These are phyloP conservation scores for Lichenostomus cassidix DNA, from an alignment of 2,113 vertebrate genomes.

Conservation along the genomic window DNA sequence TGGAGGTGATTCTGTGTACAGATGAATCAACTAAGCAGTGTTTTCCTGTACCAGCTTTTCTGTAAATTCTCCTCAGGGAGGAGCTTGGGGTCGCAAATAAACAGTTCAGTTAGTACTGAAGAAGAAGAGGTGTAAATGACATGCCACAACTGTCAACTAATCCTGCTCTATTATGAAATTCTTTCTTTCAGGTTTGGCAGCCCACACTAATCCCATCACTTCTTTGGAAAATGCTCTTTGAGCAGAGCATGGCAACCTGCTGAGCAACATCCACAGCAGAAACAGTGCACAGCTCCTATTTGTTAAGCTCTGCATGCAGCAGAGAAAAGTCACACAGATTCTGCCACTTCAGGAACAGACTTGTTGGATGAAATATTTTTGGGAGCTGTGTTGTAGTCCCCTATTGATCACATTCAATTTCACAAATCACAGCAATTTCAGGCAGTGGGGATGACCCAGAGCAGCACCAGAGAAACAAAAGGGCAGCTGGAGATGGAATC, in stretches of 20 bases:
- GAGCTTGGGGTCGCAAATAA: not conserved
- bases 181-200: not conserved
- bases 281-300: not conserved
- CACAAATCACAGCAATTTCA: not conserved
- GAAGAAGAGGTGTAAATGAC: not conserved
- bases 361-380: fast-evolving
- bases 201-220: not conserved
- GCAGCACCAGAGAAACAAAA: not conserved
- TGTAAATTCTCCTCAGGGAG: not conserved
- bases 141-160: not conserved
- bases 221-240: not conserved
- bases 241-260: not conserved
- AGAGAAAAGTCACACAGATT: not conserved
- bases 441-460: not conserved
- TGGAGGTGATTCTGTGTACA: not conserved
- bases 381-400: not conserved
- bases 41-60: not conserved
- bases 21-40: not conserved
- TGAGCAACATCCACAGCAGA: not conserved
- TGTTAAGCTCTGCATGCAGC: not conserved
- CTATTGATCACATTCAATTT: not conserved
- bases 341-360: not conserved
- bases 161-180: not conserved
- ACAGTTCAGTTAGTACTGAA: not conserved
- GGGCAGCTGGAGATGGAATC: not conserved